A percentile compares a stretch with the other conserved stretches of the same genome.
These are phyloP conservation scores for Chaetophractus vellerosus DNA, from an alignment of 2,797 vertebrate species.

Conservation along the genomic window DNA sequence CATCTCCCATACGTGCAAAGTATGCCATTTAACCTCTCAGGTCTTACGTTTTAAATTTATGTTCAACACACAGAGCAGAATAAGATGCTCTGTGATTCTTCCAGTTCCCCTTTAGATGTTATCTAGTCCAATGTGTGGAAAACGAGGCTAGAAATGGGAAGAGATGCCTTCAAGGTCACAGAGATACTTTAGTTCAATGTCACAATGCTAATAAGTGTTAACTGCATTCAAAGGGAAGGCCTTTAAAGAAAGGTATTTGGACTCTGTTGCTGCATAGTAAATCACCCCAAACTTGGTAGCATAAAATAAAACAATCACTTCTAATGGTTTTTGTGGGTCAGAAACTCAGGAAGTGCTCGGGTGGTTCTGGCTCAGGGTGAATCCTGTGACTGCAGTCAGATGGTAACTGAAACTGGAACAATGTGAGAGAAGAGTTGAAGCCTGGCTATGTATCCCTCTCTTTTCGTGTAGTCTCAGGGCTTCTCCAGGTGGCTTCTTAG, in stretches of 20 bases:
- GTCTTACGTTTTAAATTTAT: too few relatives aligned
- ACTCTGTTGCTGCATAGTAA: background rate
- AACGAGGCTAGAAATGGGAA: background rate
- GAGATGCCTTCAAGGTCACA: background rate
- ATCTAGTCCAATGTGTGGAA: too few relatives aligned
- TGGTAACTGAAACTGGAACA: background rate
- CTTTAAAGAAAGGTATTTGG: background rate
- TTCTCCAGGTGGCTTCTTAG: background rate
- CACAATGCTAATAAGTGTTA: background rate
- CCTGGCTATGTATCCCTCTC: background rate
- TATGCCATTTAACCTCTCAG: too few relatives aligned
- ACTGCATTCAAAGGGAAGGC: background rate
- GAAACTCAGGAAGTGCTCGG: background rate
- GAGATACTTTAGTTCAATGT: background rate
- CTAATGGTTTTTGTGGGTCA: background rate
- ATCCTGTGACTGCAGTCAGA: fast-evolving
- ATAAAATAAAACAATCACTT: background rate
- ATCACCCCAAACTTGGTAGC: background rate
- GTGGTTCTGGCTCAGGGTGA: background rate
- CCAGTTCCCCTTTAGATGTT: background rate
- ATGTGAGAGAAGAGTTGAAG: background rate
- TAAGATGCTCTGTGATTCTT: background rate
- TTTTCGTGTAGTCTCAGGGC: background rate
- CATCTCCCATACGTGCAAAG: background rate
- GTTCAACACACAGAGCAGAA: background rate